A percentile compares a stretch with the other conserved stretches of the same genome.
phyloP scores from a whole-genome alignment of 2,797 vertebrate species.

The Thamnophis elegans region DNA sequence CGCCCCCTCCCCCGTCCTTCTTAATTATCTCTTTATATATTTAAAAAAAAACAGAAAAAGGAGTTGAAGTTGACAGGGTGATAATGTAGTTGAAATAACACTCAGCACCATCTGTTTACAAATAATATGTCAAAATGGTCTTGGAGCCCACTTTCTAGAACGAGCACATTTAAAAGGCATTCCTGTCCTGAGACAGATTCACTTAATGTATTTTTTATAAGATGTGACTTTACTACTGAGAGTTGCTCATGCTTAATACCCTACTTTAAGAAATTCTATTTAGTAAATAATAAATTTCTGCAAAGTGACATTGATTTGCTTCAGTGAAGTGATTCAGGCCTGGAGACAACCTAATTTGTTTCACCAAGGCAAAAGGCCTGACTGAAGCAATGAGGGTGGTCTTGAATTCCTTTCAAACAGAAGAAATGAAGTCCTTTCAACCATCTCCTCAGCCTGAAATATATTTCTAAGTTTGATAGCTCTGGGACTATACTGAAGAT shows the following conservation, averaged over 20 bases:
- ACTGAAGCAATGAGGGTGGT: background rate
- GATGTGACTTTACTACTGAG: background rate
- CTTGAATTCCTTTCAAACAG: background rate
- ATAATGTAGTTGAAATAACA: background rate
- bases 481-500: background rate
- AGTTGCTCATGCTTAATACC: background rate
- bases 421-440: background rate
- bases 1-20: background rate
- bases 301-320: background rate
- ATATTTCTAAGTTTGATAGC: background rate
- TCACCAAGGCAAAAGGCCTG: background rate
- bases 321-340: background rate
- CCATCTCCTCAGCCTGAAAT: background rate
- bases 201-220: background rate
- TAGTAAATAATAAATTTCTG: background rate
- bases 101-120: background rate
- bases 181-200: background rate
- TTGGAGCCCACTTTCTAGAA: background rate
- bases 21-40: slow-evolving; percentile 5
- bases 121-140: slow-evolving; percentile 40
- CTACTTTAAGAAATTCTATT: background rate
- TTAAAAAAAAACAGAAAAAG: background rate
- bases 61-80: background rate
- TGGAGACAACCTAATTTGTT: background rate
- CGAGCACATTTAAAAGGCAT: background rate